Evolutionary conservation across 2,113 vertebrate genomes (phyloP).

Genomic region (Anthoscopus minutus): DNA sequence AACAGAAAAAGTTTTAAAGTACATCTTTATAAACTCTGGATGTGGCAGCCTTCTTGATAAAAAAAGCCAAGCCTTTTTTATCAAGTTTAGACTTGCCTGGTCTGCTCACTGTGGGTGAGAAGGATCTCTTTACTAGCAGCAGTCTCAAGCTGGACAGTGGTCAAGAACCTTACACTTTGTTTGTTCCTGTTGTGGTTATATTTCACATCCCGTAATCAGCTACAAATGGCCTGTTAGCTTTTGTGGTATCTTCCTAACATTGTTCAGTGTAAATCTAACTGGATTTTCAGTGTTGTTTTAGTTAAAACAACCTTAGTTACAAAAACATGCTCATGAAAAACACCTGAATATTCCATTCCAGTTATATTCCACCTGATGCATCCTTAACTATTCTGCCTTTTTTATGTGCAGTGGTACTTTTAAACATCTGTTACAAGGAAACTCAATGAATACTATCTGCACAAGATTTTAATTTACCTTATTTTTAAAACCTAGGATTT

Average conservation of each 20-base stretch:
- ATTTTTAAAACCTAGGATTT: background rate
- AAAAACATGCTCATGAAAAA: background rate
- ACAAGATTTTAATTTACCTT: background rate
- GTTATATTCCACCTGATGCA: slow-evolving; percentile 42
- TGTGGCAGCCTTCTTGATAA: background rate
- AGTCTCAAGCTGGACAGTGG: background rate
- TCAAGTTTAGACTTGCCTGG: background rate
- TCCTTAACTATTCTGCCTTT: background rate
- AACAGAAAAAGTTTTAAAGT: background rate
- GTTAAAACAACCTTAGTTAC: background rate
- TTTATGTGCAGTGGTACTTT: background rate
- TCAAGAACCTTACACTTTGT: background rate
- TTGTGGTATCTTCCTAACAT: slow-evolving; percentile 15
- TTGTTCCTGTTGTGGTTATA: background rate
- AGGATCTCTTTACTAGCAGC: background rate
- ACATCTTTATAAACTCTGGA: background rate
- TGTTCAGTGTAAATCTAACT: slow-evolving; percentile 22
- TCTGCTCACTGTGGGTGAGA: background rate
- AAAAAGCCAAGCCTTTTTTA: no score
- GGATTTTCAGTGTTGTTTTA: slow-evolving; percentile 36
- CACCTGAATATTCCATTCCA: background rate
- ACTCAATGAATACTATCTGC: background rate
- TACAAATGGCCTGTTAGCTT: slow-evolving; percentile 23
- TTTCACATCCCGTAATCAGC: slow-evolving; percentile 26
- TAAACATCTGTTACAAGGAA: background rate